Conservation (phyloP, 2,888 invertebrate genomes). For the Pteria penguin region DNA sequence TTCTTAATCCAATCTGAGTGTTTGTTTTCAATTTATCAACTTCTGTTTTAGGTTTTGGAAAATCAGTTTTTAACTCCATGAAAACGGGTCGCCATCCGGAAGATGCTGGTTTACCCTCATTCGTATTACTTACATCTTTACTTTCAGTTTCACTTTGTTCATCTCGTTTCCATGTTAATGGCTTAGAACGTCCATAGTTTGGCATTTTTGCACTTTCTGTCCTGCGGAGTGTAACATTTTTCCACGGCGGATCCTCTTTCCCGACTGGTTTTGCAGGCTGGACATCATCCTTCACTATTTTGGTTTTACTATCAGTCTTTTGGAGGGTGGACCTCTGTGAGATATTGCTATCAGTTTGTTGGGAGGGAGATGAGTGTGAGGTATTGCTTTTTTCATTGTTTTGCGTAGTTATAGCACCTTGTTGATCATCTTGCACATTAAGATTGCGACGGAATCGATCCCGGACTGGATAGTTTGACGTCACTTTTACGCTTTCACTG, state of each 20-base stretch:
- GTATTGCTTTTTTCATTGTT: background rate
- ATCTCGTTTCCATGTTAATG: slow-evolving; percentile 27
- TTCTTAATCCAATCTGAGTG: slow-evolving; percentile 17
- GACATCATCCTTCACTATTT: background rate
- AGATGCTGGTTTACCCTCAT: background rate
- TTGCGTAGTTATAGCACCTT: background rate
- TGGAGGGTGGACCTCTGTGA: background rate
- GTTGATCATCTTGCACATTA: background rate
- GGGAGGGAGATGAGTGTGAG: background rate
- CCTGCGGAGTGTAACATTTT: slow-evolving; percentile 34
- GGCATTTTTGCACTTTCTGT: slow-evolving; percentile 42
- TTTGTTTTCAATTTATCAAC: background rate
- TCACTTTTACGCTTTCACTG: slow-evolving; percentile 48
- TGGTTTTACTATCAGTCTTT: background rate
- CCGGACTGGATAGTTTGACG: slow-evolving; percentile 22
- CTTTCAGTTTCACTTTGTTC: slow-evolving; percentile 4
- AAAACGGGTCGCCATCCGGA: slow-evolving; percentile 30
- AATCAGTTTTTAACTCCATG: slow-evolving; percentile 6
- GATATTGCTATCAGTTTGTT: slow-evolving; percentile 1
- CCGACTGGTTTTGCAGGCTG: slow-evolving; percentile 9
- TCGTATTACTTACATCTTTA: background rate
- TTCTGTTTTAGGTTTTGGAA: background rate
- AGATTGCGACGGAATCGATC: slow-evolving; percentile 20
- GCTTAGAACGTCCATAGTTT: slow-evolving; percentile 16
- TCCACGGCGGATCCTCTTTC: slow-evolving; percentile 43